Conservation (phyloP, 2,113 vertebrate species). For the Mirza zaza region DNA sequence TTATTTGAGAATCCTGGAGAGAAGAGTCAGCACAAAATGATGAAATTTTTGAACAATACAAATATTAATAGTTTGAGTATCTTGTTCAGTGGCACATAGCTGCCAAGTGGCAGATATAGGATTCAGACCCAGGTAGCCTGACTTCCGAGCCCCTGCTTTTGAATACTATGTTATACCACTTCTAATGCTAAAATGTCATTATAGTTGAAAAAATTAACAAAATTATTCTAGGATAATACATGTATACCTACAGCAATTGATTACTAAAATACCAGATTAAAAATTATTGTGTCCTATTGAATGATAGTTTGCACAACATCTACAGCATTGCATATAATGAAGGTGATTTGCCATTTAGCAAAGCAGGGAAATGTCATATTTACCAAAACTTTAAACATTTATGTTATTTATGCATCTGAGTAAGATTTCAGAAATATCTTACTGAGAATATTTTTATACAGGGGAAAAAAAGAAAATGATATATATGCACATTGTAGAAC, state of each 20-base stretch:
- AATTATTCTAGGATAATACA: not conserved
- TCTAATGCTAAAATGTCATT: not conserved
- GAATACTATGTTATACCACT: not conserved
- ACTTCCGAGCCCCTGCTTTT: not conserved
- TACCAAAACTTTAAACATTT: not conserved
- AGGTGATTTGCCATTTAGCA: not conserved
- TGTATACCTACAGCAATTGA: not conserved
- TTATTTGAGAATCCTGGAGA: not conserved
- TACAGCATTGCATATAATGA: not conserved
- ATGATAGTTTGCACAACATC: not conserved
- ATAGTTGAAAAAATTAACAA: not conserved
- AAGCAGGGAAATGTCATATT: not conserved
- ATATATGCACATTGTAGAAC: not conserved
- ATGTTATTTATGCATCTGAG: not conserved
- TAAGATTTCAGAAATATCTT: not conserved
- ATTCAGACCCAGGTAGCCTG: not conserved
- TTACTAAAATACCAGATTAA: not conserved
- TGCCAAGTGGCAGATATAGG: not conserved
- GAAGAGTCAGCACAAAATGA: not conserved
- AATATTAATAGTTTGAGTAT: not conserved
- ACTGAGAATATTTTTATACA: not conserved
- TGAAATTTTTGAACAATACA: not conserved
- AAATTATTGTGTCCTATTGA: not conserved
- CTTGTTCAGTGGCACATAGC: not conserved
- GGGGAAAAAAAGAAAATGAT: not conserved